Base-by-base conservation (phyloP, 2,113 vertebrate species). In the Meriones unguiculatus region DNA sequence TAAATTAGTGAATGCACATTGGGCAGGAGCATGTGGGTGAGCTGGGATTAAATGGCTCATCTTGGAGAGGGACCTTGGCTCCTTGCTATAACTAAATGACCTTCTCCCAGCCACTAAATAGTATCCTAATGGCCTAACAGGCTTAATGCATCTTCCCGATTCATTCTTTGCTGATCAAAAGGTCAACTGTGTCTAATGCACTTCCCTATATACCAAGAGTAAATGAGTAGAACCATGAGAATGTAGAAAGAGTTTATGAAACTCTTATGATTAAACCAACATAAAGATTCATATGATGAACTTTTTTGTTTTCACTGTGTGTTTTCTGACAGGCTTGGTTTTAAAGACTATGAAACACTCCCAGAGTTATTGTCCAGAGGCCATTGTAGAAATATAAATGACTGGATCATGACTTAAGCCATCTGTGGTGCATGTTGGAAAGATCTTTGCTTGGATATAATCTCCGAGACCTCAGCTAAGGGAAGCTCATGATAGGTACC, bases 51-150 rank as follows among this genome's bases (percentile, higher is more conserved):
- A 94, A 96, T 90, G 87, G 90, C 54, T 90, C 90, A 92, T 97
- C 54, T 95, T 81, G n/a, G n/a, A 93, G 88, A 86, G 72, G 92
- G 76, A 97, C 72, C 54, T 96, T 92, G 93, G 86, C 88, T 94
- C 77, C 77, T 97, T 92, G 72, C 86, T 96, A 25, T 95, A 97
- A 96, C 95, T 89, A 97, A 97, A 95, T 97, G 96, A 97, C 96
- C 91, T 96, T 95, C 85, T 92, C 80, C 67, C 85, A 12, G 86
- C 77, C 90, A 84, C 88, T 89, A 86, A 97, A 97, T 97, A 85
- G 30, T 50, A 95, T 94, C 50, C 84, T 97, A 97, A 97, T 97
- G 92, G 77, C 90, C 85, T 96, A 24, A 96, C 92, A 96, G 88
- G 18, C 88, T 96, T 95, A 96, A 95, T 92, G 90, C 41, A 92